Evolutionary conservation across 2,113 vertebrate genomes (phyloP), one percentile per base, ranked within the genome.

Genomic region (Mesocricetus auratus): DNA sequence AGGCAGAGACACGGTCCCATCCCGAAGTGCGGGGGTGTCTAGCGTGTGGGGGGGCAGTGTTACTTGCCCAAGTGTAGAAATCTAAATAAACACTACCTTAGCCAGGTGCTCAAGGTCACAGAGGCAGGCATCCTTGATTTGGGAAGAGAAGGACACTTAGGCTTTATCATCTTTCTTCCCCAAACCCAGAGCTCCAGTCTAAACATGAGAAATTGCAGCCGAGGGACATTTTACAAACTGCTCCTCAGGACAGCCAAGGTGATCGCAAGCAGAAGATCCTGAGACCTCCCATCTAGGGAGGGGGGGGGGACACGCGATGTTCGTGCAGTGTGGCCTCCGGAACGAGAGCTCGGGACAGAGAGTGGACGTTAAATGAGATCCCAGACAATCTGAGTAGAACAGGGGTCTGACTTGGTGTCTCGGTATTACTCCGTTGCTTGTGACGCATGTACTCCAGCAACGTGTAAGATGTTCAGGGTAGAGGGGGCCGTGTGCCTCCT

Each of bases 21-120:
- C 68, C 53, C 19, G 3, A 13, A 12, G 1, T 0, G n/a, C 0
- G 8, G 36, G n/a, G 21, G 16, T 17, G 22, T 2, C 0, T 3
- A 3, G 9, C 1, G 0, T 13, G 24, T 53, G 53, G 45, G 6
- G 29, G 1, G 1, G 0, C 17, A 10, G 24, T 15, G 47, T 5
- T 13, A 42, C n/a, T 17, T 17, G 2, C 1, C 12, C n/a, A n/a
- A 29, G 26, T 1, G 6, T 33, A 36, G 50, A n/a, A 47, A 62
- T 13, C 66, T 26, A 50, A 39, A 1, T 13, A 6, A 33, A 13
- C 5, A 31, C 4, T 7, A 39, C 74, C 73, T 31, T 26, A 13
- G 47, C 66, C 45, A 4, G 12, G 58, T 2, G 31, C 21, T 36
- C 88, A 45, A 21, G 50, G 53, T 45, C 75, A 24, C 4, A 11